Evolutionary conservation across 2,888 invertebrate genomes (phyloP).

Genomic region (Napeogenes sylphis): DNA sequence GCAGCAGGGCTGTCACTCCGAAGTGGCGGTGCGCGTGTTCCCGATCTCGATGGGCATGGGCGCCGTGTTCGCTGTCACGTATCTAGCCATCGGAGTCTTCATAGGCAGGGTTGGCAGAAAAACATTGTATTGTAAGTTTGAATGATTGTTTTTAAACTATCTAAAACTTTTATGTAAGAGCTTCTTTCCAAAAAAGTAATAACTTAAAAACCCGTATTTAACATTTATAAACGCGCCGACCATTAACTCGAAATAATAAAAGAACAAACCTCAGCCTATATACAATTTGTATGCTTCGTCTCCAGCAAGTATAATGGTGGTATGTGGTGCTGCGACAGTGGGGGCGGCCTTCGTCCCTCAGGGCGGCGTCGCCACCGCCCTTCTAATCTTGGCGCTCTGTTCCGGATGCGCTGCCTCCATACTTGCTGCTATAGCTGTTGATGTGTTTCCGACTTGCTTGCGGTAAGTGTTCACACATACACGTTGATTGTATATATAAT

Average conservation of each 20-base stretch:
- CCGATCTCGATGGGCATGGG: slow-evolving; percentile 74
- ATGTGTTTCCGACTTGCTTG: slow-evolving; percentile 65
- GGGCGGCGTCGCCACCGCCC: slow-evolving; percentile 54
- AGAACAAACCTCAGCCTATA: too few species aligned
- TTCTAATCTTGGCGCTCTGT: slow-evolving; percentile 61
- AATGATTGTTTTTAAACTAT: too few species aligned
- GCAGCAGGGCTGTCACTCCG: slow-evolving; percentile 41
- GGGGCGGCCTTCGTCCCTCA: slow-evolving; percentile 59
- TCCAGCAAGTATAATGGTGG: slow-evolving; percentile 60
- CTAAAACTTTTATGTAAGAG: too few species aligned
- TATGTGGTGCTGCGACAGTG: slow-evolving; percentile 58
- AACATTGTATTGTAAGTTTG: slow-evolving; percentile 61
- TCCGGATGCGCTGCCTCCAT: slow-evolving; percentile 69
- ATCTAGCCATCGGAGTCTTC: slow-evolving; percentile 65
- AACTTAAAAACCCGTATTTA: too few species aligned
- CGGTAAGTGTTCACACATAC: slow-evolving; percentile 41
- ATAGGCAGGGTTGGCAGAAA: slow-evolving; percentile 65
- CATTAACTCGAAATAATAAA: too few species aligned
- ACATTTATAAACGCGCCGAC: neutral
- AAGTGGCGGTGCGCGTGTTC: slow-evolving; percentile 61
- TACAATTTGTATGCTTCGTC: slow-evolving; percentile 4
- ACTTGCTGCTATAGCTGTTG: slow-evolving; percentile 65
- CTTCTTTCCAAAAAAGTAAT: too few species aligned
- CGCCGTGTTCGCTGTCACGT: slow-evolving; percentile 62
- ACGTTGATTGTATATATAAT: neutral